Conservation (phyloP, 2,797 vertebrate species). For the Mastacembelus armatus region DNA sequence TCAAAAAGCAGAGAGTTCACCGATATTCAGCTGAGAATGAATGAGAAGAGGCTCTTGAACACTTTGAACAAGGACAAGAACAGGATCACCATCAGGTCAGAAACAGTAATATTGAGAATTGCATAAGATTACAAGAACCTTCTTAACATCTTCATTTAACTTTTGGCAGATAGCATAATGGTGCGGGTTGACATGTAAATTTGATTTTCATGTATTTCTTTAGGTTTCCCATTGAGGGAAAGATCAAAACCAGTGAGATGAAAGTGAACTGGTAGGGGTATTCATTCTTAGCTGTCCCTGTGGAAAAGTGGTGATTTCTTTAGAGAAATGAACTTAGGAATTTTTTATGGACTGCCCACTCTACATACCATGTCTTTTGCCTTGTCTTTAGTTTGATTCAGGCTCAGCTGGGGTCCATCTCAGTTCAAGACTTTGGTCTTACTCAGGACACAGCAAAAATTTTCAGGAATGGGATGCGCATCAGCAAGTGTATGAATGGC, state of each 20-base stretch:
- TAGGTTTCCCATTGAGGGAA: slow-evolving; percentile 96
- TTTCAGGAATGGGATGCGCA: slow-evolving; percentile 92
- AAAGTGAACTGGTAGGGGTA: slow-evolving; percentile 95
- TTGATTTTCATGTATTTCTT: slow-evolving; percentile 13
- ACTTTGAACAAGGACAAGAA: slow-evolving; percentile 93
- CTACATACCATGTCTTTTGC: background rate
- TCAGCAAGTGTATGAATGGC: slow-evolving; percentile 90
- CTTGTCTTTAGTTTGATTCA: slow-evolving; percentile 91
- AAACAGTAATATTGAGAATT: background rate
- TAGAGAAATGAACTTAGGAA: background rate
- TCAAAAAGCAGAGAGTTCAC: slow-evolving; percentile 91
- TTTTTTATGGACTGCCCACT: background rate
- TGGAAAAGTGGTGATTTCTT: background rate
- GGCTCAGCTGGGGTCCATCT: slow-evolving; percentile 94
- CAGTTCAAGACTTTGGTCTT: slow-evolving; percentile 95
- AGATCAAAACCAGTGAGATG: slow-evolving; percentile 97
- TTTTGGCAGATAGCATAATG: background rate
- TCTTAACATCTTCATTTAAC: background rate
- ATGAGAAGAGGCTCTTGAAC: slow-evolving; percentile 93
- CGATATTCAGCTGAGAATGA: slow-evolving; percentile 92
- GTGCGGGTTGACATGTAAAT: background rate
- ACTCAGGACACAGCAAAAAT: slow-evolving; percentile 94
- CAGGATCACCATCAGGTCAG: slow-evolving; percentile 92
- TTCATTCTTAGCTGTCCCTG: background rate
- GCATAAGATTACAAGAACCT: background rate